Percentiles rank a stretch among this genome's conserved stretches.
Evolutionary conservation across 2,888 invertebrate genomes (phyloP).

Genomic region (Drosophila prolongata): DNA sequence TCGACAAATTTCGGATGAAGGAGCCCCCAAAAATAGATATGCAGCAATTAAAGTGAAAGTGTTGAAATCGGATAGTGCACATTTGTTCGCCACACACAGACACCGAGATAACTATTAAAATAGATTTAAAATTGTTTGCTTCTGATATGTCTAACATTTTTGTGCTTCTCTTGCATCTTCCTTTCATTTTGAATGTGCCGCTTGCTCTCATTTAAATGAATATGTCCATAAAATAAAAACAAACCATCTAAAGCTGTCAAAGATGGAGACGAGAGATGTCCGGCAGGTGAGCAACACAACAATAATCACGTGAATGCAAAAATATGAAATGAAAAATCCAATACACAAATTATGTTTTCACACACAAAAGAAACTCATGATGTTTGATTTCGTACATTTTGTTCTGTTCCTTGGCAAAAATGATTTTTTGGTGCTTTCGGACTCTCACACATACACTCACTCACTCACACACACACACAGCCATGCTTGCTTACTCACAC

Average conservation of each 20-base stretch:
- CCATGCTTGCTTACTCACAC: conserved; percentile 16
- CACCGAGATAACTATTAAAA: conserved; percentile 18
- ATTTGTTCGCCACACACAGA: conserved; percentile 11
- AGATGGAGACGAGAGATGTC: conserved; percentile 89
- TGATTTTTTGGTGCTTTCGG: conserved; percentile 58
- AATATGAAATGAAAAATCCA: conserved; percentile 31
- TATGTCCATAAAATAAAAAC: conserved; percentile 19
- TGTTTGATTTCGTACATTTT: conserved; percentile 10
- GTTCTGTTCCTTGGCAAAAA: conserved; percentile 40
- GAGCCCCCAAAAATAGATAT: conserved; percentile 19
- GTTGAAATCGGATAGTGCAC: conserved; percentile 61
- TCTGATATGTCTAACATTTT: conserved; percentile 56
- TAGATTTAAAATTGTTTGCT: conserved; percentile 19
- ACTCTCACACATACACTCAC: conserved; percentile 6
- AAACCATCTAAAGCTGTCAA: conserved; percentile 85
- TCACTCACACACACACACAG: conserved; percentile 12
- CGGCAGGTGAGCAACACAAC: conserved; percentile 87
- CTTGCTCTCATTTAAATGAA: conserved; percentile 53
- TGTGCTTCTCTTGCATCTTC: conserved; percentile 67
- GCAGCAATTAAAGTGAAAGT: conserved; percentile 55
- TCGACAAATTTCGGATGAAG: conserved; percentile 27
- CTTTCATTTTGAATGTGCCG: conserved; percentile 61
- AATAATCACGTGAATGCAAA: conserved; percentile 50
- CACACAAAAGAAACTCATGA: conserved; percentile 6
- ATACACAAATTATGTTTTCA: conserved; percentile 22